phyloP scores from a whole-genome alignment of 2,113 vertebrate genomes.

The Lampris megalopsis region DNA sequence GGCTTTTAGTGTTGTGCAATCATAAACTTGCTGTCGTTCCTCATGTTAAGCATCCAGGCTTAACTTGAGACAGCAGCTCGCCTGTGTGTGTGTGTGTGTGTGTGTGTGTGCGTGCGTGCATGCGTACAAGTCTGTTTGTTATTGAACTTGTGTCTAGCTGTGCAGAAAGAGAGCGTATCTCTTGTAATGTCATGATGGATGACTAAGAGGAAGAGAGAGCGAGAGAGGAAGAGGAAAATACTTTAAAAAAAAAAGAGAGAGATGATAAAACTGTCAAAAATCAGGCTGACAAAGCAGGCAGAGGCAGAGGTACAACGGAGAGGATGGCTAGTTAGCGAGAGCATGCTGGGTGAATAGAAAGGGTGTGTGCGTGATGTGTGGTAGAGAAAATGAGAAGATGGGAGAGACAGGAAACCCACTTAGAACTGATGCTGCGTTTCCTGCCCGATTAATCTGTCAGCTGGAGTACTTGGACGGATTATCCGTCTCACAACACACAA shows the following conservation, averaged over 20 bases:
- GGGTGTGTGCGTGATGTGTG: slow-evolving; percentile 24
- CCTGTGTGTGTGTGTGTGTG: slow-evolving; percentile 14
- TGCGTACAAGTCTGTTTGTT: slow-evolving; percentile 6
- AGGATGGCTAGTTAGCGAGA: slow-evolving; percentile 11
- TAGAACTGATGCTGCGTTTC: slow-evolving; percentile 66
- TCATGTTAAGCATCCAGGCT: slow-evolving; percentile 38
- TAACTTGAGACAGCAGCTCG: slow-evolving; percentile 39
- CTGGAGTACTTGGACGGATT: slow-evolving; percentile 58
- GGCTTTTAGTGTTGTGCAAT: slow-evolving; percentile 45
- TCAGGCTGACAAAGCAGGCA: slow-evolving; percentile 29
- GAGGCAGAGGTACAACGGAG: slow-evolving; percentile 31
- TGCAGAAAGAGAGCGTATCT: slow-evolving; percentile 20
- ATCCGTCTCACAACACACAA: slow-evolving; percentile 62
- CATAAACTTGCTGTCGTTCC: slow-evolving; percentile 53
- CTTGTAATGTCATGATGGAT: slow-evolving; percentile 38
- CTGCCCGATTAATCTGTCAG: slow-evolving; percentile 70
- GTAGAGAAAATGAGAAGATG: slow-evolving; percentile 10
- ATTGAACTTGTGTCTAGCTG: slow-evolving; percentile 46
- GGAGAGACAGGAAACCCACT: slow-evolving; percentile 67
- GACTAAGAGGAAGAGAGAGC: slow-evolving; percentile 25
- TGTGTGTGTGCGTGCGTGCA: background rate
- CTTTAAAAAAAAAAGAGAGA: slow-evolving; percentile 24
- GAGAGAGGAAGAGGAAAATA: slow-evolving; percentile 22
- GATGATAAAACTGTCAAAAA: slow-evolving; percentile 56
- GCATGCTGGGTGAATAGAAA: slow-evolving; percentile 1